Evolutionary conservation across 2,797 vertebrate species (phyloP).

Genomic region (Enteromius viviparus): DNA sequence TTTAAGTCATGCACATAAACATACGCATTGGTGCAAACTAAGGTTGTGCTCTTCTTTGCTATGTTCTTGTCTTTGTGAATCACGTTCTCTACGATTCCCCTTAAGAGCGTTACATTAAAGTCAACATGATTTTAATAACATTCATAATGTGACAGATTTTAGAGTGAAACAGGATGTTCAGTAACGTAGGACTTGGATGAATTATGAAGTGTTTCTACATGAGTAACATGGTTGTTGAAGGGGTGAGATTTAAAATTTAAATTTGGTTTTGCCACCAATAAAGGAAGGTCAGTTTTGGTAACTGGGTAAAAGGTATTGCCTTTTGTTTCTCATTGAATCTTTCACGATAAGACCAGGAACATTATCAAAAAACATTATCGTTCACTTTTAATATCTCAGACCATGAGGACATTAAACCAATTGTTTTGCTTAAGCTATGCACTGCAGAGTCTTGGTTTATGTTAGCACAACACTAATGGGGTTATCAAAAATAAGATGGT

Average conservation of each 20-base stretch:
- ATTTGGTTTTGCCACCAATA: not conserved
- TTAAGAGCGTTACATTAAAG: not conserved
- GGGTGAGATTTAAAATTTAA: not conserved
- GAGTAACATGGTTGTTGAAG: not conserved
- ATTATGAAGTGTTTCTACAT: not conserved
- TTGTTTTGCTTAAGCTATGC: not conserved
- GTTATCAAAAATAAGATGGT: not conserved
- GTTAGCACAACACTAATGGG: conserved; percentile 1
- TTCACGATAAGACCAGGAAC: not conserved
- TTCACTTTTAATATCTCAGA: not conserved
- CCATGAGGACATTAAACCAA: not conserved
- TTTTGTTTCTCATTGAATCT: not conserved
- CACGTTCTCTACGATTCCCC: not conserved
- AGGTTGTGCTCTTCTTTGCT: not conserved
- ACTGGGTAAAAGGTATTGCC: not conserved
- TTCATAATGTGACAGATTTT: not conserved
- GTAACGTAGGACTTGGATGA: not conserved
- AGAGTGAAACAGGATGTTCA: not conserved
- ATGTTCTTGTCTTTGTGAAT: not conserved
- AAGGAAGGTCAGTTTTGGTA: not conserved
- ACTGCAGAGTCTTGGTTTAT: conserved; percentile 4
- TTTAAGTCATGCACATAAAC: conserved; percentile 9
- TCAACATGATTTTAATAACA: not conserved
- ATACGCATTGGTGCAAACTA: not conserved
- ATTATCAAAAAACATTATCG: not conserved